Evolutionary conservation across 2,888 invertebrate genomes (phyloP), one percentile per base, ranked within the genome.

Genomic region (Tetheella fluctuosa): DNA sequence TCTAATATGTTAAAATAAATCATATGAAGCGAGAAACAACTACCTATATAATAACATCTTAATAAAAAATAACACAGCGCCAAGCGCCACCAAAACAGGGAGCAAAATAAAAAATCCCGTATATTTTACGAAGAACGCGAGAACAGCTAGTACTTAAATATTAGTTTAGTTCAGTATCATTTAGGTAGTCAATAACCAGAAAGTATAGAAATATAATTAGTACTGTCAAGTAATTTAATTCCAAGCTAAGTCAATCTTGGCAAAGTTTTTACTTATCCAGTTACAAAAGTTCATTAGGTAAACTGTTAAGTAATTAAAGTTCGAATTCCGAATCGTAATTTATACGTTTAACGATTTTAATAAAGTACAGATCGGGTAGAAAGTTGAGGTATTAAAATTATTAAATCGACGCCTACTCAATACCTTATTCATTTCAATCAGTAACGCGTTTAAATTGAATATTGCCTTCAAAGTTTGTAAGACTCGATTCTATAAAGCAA

Each of bases 381-480:
- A 55, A 55, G 17, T 23, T 55, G 17, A 12, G 55, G 34, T 34
- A 30, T 30, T 7, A 20, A 30, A 17, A 30, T 23, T 5, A 55
- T 55, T 34, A 34, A 34, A 20, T 34, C 55, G 34, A 55, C 34
- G 34, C 34, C 34, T 34, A 34, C 20, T 20, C 17, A 37, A 34
- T 55, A 34, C 34, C 55, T 54, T 55, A 55, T 23, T 23, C 34
- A 20, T 34, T 55, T 13, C 34, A 34, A 55, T 55, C 10, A 34
- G 34, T 23, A 4, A 55, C 55, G n/a, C 48, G 55, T 34, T 34
- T 34, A 55, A 17, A 23, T 34, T 8, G 2, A 34, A 34, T 54
- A 54, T 55, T 55, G 55, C 55, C 20, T 55, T 55, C 13, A 55
- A 34, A 34, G 20, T 55, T 17, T 34, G 25, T 15, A 28, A 54